Evolutionary conservation across 2,797 vertebrate genomes (phyloP), one percentile per base, ranked within the genome.

Genomic region (Pseudocheirus occidentalis): DNA sequence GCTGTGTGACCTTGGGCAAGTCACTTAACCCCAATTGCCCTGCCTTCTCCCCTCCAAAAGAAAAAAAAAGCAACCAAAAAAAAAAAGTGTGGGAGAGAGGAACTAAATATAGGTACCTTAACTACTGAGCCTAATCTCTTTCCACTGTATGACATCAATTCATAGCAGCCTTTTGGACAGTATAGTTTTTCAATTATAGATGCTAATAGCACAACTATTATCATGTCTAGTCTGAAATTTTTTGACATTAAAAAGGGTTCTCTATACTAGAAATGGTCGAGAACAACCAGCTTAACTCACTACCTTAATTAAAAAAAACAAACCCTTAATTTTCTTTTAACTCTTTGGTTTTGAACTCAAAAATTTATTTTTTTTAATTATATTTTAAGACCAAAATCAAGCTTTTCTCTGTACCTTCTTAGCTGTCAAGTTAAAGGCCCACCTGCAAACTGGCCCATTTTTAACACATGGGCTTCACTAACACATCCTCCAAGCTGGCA

Each of bases 371-470:
- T 87, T 81, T 24, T 16, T 6, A 40, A n/a, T 40, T 73, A 14
- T 87, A 87, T 87, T 87, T 46, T 50, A 87, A 27, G 24, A 50
- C 0, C 40, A 50, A 87, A 87, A 50, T 50, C 40, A 3, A 87
- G 73, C 24, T 14, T 50, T 50, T 46, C 73, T 87, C 40, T 87
- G 2, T 9, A 46, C 40, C 10, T 7, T 27, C 40, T 27, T 46
- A 50, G 40, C 73, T 28, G 10, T 87, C 73, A 87, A 87, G 40
- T 87, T 50, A 27, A 87, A 87, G 73, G 9, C 7, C 40, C 66
- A 40, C n/a, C 66, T 24, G 66, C 59, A 40, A 94, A 93, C 27
- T 28, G 34, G 62, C 81, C 92, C 50, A 96, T 81, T 93, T 81
- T 92, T 55, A 91, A 66, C 57, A 92, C 16, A 89, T 55, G 54